Evolutionary conservation across 2,797 vertebrate species (phyloP).

Genomic region (Gymnocypris eckloni): DNA sequence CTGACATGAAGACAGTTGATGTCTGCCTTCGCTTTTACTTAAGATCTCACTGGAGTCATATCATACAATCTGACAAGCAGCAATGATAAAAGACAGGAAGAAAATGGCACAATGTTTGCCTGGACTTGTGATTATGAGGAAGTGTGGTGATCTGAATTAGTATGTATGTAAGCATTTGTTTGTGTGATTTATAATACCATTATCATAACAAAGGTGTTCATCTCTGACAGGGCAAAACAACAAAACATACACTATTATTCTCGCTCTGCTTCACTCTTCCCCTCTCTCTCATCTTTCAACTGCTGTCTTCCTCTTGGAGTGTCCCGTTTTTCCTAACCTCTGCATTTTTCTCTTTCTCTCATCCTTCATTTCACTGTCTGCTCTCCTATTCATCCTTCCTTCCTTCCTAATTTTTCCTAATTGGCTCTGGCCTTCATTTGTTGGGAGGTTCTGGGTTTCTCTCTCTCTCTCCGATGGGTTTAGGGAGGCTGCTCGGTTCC

Average conservation of each 20-base stretch:
- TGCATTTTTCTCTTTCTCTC: slow-evolving; percentile 12
- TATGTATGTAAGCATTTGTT: slow-evolving; percentile 13
- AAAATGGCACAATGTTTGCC: background rate
- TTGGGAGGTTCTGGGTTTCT: slow-evolving; percentile 50
- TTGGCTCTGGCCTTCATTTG: slow-evolving; percentile 45
- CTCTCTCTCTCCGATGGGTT: slow-evolving; percentile 56
- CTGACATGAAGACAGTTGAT: slow-evolving; percentile 22
- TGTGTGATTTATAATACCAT: slow-evolving; percentile 21
- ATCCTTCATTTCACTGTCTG: slow-evolving; percentile 43
- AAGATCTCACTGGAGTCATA: background rate
- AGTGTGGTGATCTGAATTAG: slow-evolving; percentile 19
- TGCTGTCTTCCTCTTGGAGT: slow-evolving; percentile 13
- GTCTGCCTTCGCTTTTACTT: slow-evolving; percentile 8
- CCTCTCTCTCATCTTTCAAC: slow-evolving; percentile 12
- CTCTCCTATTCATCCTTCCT: slow-evolving; percentile 57
- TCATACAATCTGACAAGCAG: slow-evolving; percentile 1
- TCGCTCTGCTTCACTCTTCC: slow-evolving; percentile 33
- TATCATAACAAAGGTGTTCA: slow-evolving; percentile 48
- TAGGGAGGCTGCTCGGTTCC: slow-evolving; percentile 60
- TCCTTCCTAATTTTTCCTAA: slow-evolving; percentile 37
- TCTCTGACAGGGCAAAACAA: slow-evolving; percentile 44
- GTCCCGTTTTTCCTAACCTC: slow-evolving; percentile 49
- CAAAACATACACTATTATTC: slow-evolving; percentile 38
- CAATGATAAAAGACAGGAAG: slow-evolving; percentile 8
- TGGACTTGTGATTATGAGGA: slow-evolving; percentile 12